These are phyloP conservation scores for Drosophila aldrichi DNA, from an alignment of 2,888 invertebrate genomes.

Conservation along the genomic window DNA sequence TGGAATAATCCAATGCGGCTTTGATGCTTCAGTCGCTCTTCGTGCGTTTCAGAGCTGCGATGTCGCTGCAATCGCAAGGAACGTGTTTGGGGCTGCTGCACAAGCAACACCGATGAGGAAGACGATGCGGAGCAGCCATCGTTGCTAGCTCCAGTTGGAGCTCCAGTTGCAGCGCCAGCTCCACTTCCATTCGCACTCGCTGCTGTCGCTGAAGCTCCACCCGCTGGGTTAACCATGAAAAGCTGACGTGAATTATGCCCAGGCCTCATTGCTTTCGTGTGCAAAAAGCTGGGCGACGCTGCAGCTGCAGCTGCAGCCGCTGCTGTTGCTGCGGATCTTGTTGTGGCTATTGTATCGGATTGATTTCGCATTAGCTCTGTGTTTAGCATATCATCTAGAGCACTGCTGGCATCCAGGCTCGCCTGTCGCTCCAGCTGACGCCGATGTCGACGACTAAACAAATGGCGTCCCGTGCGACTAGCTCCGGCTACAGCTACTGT, in stretches of 20 bases:
- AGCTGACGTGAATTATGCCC: constrained; percentile 53
- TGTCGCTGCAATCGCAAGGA: constrained; percentile 84
- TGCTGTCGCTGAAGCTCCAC: constrained; percentile 17
- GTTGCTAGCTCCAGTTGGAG: constrained; percentile 4
- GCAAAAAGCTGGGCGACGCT: constrained; percentile 70
- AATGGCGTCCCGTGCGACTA: constrained; percentile 69
- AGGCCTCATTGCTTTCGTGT: constrained; percentile 63
- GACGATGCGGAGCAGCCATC: constrained; percentile 16
- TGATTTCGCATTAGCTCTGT: constrained; percentile 79
- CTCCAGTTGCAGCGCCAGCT: constrained; percentile 7
- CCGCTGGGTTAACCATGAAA: constrained; percentile 41
- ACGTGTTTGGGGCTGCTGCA: constrained; percentile 57
- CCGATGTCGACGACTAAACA: constrained; percentile 78
- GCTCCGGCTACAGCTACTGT: constrained; percentile 8
- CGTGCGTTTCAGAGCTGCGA: constrained; percentile 85
- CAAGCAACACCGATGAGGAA: constrained; percentile 47
- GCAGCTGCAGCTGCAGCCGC: constrained; percentile 17
- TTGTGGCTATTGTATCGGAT: constrained; percentile 69
- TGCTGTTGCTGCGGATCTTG: constrained; percentile 27
- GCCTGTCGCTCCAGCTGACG: constrained; percentile 82
- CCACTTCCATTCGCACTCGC: constrained; percentile 2
- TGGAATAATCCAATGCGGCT: constrained; percentile 73
- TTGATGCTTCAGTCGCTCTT: constrained; percentile 83
- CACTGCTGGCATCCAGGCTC: constrained; percentile 79
- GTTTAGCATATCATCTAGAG: constrained; percentile 66